Evolutionary conservation across 1,140 invertebrate genomes (phyloP).

Genomic region (Zaprionus camerounensis): DNA sequence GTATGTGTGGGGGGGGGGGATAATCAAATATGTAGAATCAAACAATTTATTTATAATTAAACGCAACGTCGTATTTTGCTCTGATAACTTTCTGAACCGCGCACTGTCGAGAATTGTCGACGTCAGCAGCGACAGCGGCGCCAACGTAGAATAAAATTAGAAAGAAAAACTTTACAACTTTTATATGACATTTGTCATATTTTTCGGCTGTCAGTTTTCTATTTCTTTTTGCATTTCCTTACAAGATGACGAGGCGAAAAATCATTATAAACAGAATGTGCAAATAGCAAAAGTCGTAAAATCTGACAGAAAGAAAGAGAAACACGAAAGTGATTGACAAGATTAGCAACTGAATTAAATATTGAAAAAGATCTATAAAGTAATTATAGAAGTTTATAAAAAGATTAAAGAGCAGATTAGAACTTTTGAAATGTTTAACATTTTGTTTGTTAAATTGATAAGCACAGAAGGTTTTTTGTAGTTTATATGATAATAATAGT

Average conservation of each 20-base stretch:
- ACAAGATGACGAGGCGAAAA: conserved; percentile 12
- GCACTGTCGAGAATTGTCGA: conserved; percentile 10
- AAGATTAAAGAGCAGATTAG: too few relatives aligned
- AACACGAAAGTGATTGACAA: background rate
- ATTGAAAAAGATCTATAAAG: too few relatives aligned
- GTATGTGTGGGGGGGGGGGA: background rate
- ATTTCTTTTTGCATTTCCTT: background rate
- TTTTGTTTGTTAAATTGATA: too few relatives aligned
- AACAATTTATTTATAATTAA: conserved; percentile 49
- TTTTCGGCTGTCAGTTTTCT: background rate
- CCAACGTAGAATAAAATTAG: conserved; percentile 5
- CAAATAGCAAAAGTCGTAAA: background rate
- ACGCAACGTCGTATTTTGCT: conserved; percentile 2
- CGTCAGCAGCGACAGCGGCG: conserved; percentile 26
- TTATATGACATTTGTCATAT: background rate
- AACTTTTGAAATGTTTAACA: background rate
- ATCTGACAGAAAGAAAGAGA: too few relatives aligned
- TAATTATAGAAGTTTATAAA: too few relatives aligned
- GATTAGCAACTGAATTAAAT: background rate
- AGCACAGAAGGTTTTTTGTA: too few relatives aligned
- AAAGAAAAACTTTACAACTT: background rate
- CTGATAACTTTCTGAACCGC: conserved; percentile 32
- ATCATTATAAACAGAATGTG: background rate
- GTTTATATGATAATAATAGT: background rate
- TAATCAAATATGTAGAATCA: conserved; percentile 31